phyloP scores from a whole-genome alignment of 2,888 invertebrate genomes.

The Notodonta ziczac region DNA sequence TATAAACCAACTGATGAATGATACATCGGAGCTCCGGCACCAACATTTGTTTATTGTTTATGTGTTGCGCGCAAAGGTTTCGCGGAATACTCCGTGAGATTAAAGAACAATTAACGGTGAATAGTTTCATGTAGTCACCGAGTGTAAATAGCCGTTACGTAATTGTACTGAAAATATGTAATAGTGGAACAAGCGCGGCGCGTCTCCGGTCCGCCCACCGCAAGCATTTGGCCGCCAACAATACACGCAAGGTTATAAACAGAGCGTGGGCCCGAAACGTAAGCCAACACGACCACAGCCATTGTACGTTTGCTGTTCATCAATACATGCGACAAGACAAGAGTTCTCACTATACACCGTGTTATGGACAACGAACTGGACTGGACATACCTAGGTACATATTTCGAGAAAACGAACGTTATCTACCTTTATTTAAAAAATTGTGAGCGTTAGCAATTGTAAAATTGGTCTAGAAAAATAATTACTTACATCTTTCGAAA shows the following conservation, averaged over 20 bases:
- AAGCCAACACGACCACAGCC: constrained; percentile 55
- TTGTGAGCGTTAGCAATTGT: too few species aligned
- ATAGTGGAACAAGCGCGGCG: constrained; percentile 53
- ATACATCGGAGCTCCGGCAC: not conserved
- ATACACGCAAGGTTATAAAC: constrained; percentile 70
- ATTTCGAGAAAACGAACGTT: too few species aligned
- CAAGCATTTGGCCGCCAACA: constrained; percentile 66
- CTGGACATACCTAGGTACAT: too few species aligned
- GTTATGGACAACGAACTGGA: too few species aligned
- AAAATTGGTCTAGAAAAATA: too few species aligned
- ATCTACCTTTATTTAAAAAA: too few species aligned
- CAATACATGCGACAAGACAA: constrained; percentile 10
- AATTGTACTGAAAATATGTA: constrained; percentile 53
- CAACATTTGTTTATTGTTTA: constrained; percentile 5
- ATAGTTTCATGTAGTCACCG: constrained; percentile 20
- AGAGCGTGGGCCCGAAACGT: constrained; percentile 64
- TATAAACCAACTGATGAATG: not conserved
- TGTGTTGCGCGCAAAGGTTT: constrained; percentile 4
- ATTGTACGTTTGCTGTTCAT: constrained; percentile 29
- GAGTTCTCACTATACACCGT: not conserved
- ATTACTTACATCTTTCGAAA: too few species aligned
- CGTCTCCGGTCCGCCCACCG: constrained; percentile 68
- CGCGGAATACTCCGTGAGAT: constrained; percentile 15
- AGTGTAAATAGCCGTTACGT: constrained; percentile 63
- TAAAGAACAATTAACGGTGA: constrained; percentile 16